A percentile compares a stretch with the other conserved stretches of the same genome.
These are phyloP conservation scores for Limnephilus auricula DNA, from an alignment of 2,888 invertebrate genomes.

Conservation along the genomic window DNA sequence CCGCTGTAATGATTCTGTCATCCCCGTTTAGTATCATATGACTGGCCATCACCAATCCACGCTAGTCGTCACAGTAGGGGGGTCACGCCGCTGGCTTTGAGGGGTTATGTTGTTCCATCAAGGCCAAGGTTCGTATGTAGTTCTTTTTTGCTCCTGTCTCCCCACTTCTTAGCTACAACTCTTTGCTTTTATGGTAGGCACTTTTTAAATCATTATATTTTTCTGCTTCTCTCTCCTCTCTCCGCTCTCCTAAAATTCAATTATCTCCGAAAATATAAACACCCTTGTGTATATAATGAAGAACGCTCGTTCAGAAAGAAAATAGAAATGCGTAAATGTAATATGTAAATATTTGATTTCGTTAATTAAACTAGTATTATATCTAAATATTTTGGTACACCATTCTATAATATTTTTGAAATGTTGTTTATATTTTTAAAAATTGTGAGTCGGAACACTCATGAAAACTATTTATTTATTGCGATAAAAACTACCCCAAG, in stretches of 20 bases:
- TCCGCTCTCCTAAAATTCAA: too few species aligned
- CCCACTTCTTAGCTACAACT: not conserved
- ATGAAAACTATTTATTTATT: not conserved
- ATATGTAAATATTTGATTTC: too few species aligned
- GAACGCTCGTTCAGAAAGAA: not conserved
- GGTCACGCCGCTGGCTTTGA: not conserved
- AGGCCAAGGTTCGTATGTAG: not conserved
- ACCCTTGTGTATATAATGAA: not conserved
- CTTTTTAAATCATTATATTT: not conserved
- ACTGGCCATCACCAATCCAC: not conserved
- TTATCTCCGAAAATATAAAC: too few species aligned
- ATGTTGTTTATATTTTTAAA: not conserved
- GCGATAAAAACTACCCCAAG: not conserved
- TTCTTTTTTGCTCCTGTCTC: not conserved
- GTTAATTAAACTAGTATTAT: too few species aligned
- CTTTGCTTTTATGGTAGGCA: not conserved
- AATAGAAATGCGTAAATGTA: not conserved
- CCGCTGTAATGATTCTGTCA: too few species aligned
- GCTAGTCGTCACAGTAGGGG: not conserved
- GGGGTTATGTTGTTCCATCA: not conserved
- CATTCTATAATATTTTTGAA: not conserved
- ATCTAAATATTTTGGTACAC: too few species aligned
- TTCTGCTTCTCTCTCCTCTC: not conserved
- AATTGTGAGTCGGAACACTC: not conserved
- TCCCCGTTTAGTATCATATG: too few species aligned